These are phyloP conservation scores for Bradypodion pumilum DNA, from an alignment of 2,797 vertebrate genomes.

Conservation along the genomic window DNA sequence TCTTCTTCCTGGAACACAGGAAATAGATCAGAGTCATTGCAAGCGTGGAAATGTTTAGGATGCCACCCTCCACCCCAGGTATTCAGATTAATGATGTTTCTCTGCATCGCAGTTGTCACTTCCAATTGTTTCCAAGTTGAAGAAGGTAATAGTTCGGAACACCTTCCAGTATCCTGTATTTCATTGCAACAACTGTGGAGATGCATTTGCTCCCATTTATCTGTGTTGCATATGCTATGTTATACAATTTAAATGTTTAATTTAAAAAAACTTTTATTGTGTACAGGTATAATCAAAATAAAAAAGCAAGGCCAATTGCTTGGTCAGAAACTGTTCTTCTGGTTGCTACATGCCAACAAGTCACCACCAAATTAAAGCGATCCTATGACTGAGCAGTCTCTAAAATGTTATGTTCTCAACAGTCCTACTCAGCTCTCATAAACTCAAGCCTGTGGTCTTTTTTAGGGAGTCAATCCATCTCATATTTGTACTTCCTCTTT, in stretches of 20 bases:
- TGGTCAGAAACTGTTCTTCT: too few relatives aligned
- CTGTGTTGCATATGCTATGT: neutral
- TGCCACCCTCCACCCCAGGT: neutral
- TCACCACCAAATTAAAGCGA: too few relatives aligned
- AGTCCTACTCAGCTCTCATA: too few relatives aligned
- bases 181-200: neutral
- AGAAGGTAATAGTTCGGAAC: neutral
- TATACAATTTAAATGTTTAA: too few relatives aligned
- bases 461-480: too few relatives aligned
- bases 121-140: conserved; percentile 5
- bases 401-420: too few relatives aligned
- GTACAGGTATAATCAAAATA: neutral
- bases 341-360: too few relatives aligned
- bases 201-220: neutral
- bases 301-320: too few relatives aligned
- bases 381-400: too few relatives aligned
- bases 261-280: neutral
- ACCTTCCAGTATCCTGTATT: neutral
- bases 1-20: neutral
- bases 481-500: too few relatives aligned
- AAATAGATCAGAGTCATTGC: too few relatives aligned
- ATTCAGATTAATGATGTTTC: conserved; percentile 8
- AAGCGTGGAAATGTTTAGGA: neutral
- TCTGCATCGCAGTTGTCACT: neutral
- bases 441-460: too few relatives aligned